A percentile compares a stretch with the other conserved stretches of the same genome.
Evolutionary conservation across 2,888 invertebrate genomes (phyloP).

Genomic region (Spilarctia lutea): DNA sequence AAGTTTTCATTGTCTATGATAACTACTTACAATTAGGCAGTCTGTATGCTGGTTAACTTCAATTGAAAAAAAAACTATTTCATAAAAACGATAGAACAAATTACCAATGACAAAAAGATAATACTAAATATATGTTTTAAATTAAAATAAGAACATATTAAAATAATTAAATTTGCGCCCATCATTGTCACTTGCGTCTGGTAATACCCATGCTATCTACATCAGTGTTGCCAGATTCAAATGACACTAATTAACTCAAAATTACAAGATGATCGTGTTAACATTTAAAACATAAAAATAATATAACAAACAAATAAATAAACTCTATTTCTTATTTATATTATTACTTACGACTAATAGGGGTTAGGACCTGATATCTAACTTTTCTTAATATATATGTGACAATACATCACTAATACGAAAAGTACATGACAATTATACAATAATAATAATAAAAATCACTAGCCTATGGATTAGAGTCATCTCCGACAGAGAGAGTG

Average conservation of each 20-base stretch:
- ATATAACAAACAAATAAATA: background rate
- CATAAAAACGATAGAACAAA: background rate
- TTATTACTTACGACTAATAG: too few species aligned
- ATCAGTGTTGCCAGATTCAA: background rate
- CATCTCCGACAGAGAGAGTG: too few species aligned
- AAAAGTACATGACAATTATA: background rate
- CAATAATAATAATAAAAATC: background rate
- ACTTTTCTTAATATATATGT: background rate
- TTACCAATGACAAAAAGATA: background rate
- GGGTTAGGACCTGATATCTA: background rate
- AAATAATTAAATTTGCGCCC: too few species aligned
- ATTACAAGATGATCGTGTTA: too few species aligned
- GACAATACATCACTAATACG: background rate
- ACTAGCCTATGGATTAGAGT: background rate
- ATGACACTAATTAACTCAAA: too few species aligned
- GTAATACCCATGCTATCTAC: too few species aligned
- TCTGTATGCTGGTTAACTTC: background rate
- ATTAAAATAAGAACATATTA: too few species aligned
- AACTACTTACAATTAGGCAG: background rate
- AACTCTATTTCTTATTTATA: background rate
- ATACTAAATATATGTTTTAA: background rate
- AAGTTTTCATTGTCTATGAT: background rate
- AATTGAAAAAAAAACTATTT: background rate
- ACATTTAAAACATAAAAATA: background rate
- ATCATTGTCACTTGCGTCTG: too few species aligned